Evolutionary conservation across 2,888 invertebrate genomes (phyloP), one percentile per base, ranked within the genome.

Genomic region (Sarcophaga rosellei): DNA sequence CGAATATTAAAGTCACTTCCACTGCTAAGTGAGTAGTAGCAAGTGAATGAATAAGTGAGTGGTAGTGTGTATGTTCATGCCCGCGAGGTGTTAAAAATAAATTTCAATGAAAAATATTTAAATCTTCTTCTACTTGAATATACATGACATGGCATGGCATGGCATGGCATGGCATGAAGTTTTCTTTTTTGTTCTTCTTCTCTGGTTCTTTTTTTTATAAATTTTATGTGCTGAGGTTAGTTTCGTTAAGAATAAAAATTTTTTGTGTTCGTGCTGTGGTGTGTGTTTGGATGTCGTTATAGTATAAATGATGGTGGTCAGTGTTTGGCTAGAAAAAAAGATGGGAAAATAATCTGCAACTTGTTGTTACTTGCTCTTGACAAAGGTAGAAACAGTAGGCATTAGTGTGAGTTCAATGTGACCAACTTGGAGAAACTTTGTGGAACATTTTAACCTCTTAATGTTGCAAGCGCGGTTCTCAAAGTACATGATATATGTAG

Each of bases 61-160:
- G 4, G 47, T 53, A 4, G 17, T 15, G 35, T 35, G 35, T 35
- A 10, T 53, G 44, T 44, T 0, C 0, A 62, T 82, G 75, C 66
- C 85, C 76, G 23, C 44, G 15, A 62, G 85, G 53, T 85, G 62
- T 73, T 72, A 79, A 79, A 69, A 35, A 15, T 25, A 65, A 72
- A 82, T 72, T 82, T 65, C 45, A 47, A 17, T 57, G 21, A 44
- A 21, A 20, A 69, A 57, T 21, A 15, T 53, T 53, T 15, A 53
- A 53, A 53, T 15, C 53, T 17, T 53, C 53, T 53, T 25, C 3
- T n/a, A 25, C 20, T 47, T 23, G 23, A 5, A 47, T 21, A 68
- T 21, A 68, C 25, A 65, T 45, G 20, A 68, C 1, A 15, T 47
- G 47, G 20, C 44, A 23, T 23, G 23, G 53, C 17, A 35, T 35